Conservation (phyloP, 2,797 vertebrate species). For the Erpetoichthys calabaricus region DNA sequence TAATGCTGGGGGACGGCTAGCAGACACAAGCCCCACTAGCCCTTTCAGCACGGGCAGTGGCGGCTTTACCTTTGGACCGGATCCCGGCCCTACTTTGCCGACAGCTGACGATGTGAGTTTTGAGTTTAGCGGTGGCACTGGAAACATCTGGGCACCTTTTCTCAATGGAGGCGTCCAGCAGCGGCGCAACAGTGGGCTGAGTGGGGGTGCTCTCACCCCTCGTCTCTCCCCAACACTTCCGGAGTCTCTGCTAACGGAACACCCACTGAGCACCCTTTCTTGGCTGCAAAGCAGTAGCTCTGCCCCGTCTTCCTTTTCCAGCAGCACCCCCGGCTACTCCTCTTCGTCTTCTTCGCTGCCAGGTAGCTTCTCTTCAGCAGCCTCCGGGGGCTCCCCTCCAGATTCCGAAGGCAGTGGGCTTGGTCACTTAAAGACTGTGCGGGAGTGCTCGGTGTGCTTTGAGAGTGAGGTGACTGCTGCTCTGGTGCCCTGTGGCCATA, state of each 20-base stretch:
- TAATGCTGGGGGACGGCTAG: conserved; percentile 37
- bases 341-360: conserved; percentile 74
- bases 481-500: conserved; percentile 88
- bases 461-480: conserved; percentile 89
- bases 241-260: conserved; percentile 51
- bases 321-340: conserved; percentile 69
- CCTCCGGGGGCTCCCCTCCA: conserved; percentile 58
- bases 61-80: conserved; percentile 59
- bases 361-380: conserved; percentile 24
- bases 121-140: conserved; percentile 57
- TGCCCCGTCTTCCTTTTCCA: conserved; percentile 64
- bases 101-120: conserved; percentile 74
- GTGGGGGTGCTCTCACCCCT: conserved; percentile 57
- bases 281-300: conserved; percentile 66
- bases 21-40: conserved; percentile 63
- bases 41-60: conserved; percentile 63
- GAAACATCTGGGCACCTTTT: conserved; percentile 84
- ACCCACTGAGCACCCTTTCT: conserved; percentile 64
- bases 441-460: conserved; percentile 85
- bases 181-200: conserved; percentile 63
- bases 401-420: conserved; percentile 65
- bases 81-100: conserved; percentile 35
- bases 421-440: conserved; percentile 49
- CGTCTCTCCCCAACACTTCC: conserved; percentile 80
- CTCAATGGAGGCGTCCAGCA: conserved; percentile 48